A percentile compares a stretch with the other conserved stretches of the same genome.
These are phyloP conservation scores for Hypocryptadius cinnamomeus DNA, from an alignment of 2,113 vertebrate species.

Conservation along the genomic window DNA sequence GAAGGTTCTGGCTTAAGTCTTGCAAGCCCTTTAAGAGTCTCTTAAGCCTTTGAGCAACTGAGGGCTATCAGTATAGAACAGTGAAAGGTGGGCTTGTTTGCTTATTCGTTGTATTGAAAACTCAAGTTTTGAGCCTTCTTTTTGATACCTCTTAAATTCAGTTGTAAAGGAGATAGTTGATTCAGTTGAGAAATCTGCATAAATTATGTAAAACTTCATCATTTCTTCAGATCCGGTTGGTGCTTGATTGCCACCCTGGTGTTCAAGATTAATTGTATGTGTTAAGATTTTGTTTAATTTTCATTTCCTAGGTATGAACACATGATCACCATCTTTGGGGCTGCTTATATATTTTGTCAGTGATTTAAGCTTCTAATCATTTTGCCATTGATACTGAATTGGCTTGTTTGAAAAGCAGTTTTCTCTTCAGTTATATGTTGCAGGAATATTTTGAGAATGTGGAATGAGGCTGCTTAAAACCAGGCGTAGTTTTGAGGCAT, in stretches of 20 bases:
- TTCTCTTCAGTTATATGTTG: not conserved
- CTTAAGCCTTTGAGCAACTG: not conserved
- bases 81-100: not conserved
- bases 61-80: not conserved
- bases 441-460: not conserved
- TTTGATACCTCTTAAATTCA: not conserved
- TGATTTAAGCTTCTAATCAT: not conserved
- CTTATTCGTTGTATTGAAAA: not conserved
- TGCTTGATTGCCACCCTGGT: not conserved
- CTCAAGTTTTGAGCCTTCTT: not conserved
- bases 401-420: not conserved
- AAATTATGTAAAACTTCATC: not conserved
- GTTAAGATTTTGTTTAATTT: not conserved
- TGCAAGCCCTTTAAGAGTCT: not conserved
- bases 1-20: not conserved
- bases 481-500: fast-evolving
- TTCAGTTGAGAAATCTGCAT: not conserved
- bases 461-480: not conserved
- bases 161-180: not conserved
- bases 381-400: not conserved
- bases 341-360: not conserved
- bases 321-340: not conserved
- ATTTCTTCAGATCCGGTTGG: not conserved
- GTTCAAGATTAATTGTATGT: not conserved
- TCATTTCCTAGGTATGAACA: not conserved